Percentiles rank a stretch among this genome's conserved stretches.
phyloP scores from a whole-genome alignment of 2,888 invertebrate species.

The Meliscaeva auricollis region DNA sequence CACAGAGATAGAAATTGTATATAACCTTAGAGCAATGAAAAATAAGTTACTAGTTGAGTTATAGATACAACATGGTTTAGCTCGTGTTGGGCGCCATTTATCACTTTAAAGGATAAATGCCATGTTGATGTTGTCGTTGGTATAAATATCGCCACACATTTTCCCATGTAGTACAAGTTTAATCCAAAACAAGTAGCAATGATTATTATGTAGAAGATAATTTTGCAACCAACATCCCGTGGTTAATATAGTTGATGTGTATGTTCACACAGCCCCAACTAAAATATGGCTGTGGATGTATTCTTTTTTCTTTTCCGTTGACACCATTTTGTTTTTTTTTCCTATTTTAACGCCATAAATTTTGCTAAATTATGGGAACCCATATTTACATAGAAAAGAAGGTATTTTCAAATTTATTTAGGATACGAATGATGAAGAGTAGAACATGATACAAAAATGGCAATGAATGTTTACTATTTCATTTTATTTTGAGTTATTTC shows the following conservation, averaged over 20 bases:
- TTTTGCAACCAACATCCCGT: neutral
- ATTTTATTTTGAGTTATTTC: no score
- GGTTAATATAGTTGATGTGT: neutral
- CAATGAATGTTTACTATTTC: no score
- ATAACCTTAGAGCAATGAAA: neutral
- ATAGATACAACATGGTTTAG: neutral
- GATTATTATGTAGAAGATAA: constrained; percentile 12
- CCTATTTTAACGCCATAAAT: neutral
- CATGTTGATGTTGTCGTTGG: neutral
- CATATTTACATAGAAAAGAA: neutral
- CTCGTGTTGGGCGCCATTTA: constrained; percentile 23
- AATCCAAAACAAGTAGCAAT: constrained; percentile 2
- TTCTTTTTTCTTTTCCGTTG: neutral
- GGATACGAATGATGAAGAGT: neutral
- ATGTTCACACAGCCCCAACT: no score
- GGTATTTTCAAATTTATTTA: constrained; percentile 5
- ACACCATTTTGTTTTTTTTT: neutral
- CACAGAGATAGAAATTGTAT: neutral
- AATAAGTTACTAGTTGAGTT: constrained; percentile 18
- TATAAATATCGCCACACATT: neutral
- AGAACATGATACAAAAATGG: no score
- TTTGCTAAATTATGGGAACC: neutral
- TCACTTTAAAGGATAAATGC: constrained; percentile 4
- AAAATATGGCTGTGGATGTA: constrained; percentile 44
- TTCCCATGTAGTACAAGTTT: neutral